Base-by-base conservation (phyloP, 1,140 invertebrate genomes). In the Ruditapes philippinarum region DNA sequence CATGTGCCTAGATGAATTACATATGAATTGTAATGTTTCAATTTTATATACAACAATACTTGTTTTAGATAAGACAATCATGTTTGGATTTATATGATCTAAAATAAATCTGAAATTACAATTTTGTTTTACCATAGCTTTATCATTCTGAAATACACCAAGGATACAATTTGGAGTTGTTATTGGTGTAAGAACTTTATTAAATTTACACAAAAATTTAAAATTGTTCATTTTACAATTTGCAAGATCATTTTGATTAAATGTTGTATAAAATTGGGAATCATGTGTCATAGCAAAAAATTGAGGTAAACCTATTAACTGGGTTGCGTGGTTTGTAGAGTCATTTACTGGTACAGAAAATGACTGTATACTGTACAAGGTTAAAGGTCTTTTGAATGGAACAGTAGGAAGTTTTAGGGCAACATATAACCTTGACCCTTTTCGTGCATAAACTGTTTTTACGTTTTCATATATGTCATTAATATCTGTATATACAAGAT, bases 81-180 rank as follows among this genome's bases (percentile, higher is more conserved):
- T 42, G n/a, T 60, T 62, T 19, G 79, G 65, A 22, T 19, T 57
- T 19, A 89, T 31, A 17, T 36, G 40, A 60, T 89, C 54, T 57
- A 49, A n/a, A 51, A 83, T 22, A 42, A 82, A 82, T 57, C 88
- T 73, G 57, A 90, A 90, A 40, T 90, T 65, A 90, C 82, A 90
- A 17, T 7, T 45, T 40, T 62, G 22, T 65, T 65, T 49, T 51
- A 57, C 49, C 22, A 31, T 60, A 33, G 49, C 51, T 49, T 87
- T 87, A 31, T 89, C 76, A 74, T 89, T 89, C 19, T 65, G 22
- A 33, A 89, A 89, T 31, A 89, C 1, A 51, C 68, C 25, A 11
- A 79, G 45, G 4, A 84, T 65, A 68, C 88, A 89, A 1, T 49
- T 74, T 19, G 36, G 31, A 11, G 33, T 9, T 33, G 89, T 73